A percentile compares a stretch with the other conserved stretches of the same genome.
Evolutionary conservation across 2,888 invertebrate genomes (phyloP).

Genomic region (Eupithecia tripunctaria): DNA sequence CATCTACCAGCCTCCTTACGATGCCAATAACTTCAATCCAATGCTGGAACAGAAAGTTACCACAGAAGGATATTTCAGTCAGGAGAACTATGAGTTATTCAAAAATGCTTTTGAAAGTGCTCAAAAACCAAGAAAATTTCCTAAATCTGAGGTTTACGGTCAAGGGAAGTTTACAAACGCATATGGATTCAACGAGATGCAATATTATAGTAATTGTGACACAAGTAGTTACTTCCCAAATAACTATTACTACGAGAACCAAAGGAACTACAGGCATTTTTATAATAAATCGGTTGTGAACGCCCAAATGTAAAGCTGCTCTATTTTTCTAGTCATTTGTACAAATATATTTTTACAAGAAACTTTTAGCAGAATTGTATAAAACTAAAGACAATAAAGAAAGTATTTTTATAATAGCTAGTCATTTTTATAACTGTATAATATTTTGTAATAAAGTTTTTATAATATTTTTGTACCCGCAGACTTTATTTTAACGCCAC

Average conservation of each 20-base stretch:
- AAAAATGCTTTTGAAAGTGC: slow-evolving; percentile 84
- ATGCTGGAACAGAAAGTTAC: slow-evolving; percentile 49
- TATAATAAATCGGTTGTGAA: slow-evolving; percentile 73
- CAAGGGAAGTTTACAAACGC: slow-evolving; percentile 60
- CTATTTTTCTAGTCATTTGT: slow-evolving; percentile 50
- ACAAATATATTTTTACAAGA: slow-evolving; percentile 33
- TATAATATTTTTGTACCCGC: slow-evolving; percentile 53
- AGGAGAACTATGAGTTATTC: slow-evolving; percentile 85
- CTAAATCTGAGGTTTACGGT: slow-evolving; percentile 60
- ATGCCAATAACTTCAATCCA: slow-evolving; percentile 50
- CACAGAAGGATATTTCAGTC: slow-evolving; percentile 72
- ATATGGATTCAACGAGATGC: slow-evolving; percentile 65
- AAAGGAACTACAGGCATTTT: slow-evolving; percentile 73
- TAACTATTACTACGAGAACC: slow-evolving; percentile 70
- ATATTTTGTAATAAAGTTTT: slow-evolving; percentile 48
- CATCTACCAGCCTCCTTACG: slow-evolving; percentile 59
- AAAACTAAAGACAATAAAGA: slow-evolving; percentile 66
- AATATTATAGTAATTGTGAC: slow-evolving; percentile 58
- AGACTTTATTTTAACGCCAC: slow-evolving; percentile 14
- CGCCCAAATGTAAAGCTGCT: slow-evolving; percentile 67
- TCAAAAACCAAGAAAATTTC: slow-evolving; percentile 59
- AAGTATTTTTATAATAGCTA: slow-evolving; percentile 64
- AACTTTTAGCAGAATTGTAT: slow-evolving; percentile 40
- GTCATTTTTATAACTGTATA: slow-evolving; percentile 64
- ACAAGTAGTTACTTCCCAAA: slow-evolving; percentile 62